Base-by-base conservation (phyloP, 2,113 vertebrate genomes). In the Scomber japonicus region DNA sequence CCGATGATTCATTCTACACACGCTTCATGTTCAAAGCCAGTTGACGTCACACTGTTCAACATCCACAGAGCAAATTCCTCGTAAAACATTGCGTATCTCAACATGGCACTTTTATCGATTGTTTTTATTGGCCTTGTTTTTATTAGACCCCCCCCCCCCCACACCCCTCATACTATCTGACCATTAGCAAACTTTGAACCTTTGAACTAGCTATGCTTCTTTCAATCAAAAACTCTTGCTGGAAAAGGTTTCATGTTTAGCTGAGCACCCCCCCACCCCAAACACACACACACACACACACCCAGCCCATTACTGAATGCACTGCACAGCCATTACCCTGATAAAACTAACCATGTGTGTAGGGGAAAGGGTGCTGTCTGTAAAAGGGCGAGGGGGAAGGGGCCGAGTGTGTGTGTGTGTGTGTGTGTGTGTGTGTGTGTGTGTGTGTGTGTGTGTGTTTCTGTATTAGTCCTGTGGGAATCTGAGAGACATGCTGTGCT, bases 311-410 rank as follows among this genome's bases (percentile, higher is more conserved):
- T 91, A 92, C 83, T 70, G 83, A 79, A 83, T 35, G 35, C 84
- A 75, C 69, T 12, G 48, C 82, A 44, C 49, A 80, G 81, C 76
- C 89, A 93, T 92, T 91, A 93, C 84, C 21, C 80, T 90, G 93
- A 93, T 91, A 85, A 90, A 90, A 83, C 87, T 78, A 90, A 86
- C 90, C 87, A 88, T 93, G 91, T 92, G 92, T 93, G 89, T 88
- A 81, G 87, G 88, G 81, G 81, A 89, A 90, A 86, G 88, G 84
- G 78, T 89, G 86, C 77, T 11, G 78, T 67, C 64, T 74, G 71
- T 72, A 48, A 70, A 61, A 2, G 74, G 56, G 61, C 1, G 48
- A 56, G 86, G 78, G 86, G 81, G 76, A 17, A 45, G 78, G 83
- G 81, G 53, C 49, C 24, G 54, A 35, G 57, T 24, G 69, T 7